Conservation (phyloP, 2,888 invertebrate species). For the Xylophagus ater region DNA sequence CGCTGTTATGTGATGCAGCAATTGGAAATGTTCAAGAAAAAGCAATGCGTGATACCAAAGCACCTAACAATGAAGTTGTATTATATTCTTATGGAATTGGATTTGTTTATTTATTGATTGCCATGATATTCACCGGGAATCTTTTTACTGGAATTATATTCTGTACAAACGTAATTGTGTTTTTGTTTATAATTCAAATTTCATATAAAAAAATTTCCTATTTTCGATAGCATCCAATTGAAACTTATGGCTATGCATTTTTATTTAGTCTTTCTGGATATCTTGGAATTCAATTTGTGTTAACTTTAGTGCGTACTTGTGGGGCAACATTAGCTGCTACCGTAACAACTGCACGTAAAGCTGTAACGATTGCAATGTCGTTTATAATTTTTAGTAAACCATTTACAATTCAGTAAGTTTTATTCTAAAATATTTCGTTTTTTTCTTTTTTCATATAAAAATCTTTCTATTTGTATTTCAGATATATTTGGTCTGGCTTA, state of each 20-base stretch:
- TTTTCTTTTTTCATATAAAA: constrained; percentile 1
- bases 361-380: constrained; percentile 82
- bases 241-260: constrained; percentile 75
- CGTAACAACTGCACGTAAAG: constrained; percentile 83
- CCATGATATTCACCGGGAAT: constrained; percentile 62
- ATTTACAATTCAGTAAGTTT: constrained; percentile 78
- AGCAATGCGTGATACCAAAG: constrained; percentile 73
- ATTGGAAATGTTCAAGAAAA: constrained; percentile 98
- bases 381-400: constrained; percentile 92
- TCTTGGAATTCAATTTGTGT: constrained; percentile 84
- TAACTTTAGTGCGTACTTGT: constrained; percentile 76
- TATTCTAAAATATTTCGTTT: constrained; percentile 3
- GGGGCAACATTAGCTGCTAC: constrained; percentile 92
- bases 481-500: constrained; percentile 82
- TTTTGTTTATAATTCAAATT: no score
- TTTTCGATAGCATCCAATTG: constrained; percentile 50
- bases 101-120: constrained; percentile 64
- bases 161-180: constrained; percentile 64
- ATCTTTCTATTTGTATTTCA: constrained; percentile 39
- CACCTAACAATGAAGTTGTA: constrained; percentile 83
- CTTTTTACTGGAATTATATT: constrained; percentile 62
- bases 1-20: constrained; percentile 84
- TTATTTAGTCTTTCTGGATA: constrained; percentile 84
- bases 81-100: constrained; percentile 87
- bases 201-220: no score